Evolutionary conservation across 2,797 vertebrate genomes (phyloP).

Genomic region (Propithecus perrieri): DNA sequence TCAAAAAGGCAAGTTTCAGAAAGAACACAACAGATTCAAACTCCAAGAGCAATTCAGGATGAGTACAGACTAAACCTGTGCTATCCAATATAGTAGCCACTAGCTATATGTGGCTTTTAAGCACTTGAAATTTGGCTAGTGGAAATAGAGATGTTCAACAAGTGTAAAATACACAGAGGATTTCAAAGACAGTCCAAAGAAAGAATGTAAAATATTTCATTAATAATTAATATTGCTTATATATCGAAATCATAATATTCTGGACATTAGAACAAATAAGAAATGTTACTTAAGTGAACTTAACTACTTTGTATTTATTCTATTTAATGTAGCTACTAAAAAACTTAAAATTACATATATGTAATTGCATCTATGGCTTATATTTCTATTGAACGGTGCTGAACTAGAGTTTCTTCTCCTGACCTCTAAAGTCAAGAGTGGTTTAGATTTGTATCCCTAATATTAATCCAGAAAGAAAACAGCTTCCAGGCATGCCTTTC

Average conservation of each 20-base stretch:
- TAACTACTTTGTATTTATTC: not conserved
- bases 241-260: not conserved
- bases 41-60: not conserved
- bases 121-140: not conserved
- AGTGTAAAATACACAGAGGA: not conserved
- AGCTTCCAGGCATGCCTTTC: not conserved
- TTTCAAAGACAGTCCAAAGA: not conserved
- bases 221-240: conserved; percentile 6
- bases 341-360: conserved; percentile 11
- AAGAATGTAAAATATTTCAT: not conserved
- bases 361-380: not conserved
- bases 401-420: not conserved
- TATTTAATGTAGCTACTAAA: not conserved
- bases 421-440: not conserved
- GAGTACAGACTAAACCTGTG: not conserved
- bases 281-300: conserved; percentile 2
- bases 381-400: not conserved
- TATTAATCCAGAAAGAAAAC: not conserved
- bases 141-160: not conserved
- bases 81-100: not conserved
- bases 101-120: not conserved
- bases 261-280: not conserved
- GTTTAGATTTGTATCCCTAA: not conserved
- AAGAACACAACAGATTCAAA: conserved; percentile 3
- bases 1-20: not conserved